phyloP scores from a whole-genome alignment of 2,888 invertebrate genomes.

The Pecten maximus region DNA sequence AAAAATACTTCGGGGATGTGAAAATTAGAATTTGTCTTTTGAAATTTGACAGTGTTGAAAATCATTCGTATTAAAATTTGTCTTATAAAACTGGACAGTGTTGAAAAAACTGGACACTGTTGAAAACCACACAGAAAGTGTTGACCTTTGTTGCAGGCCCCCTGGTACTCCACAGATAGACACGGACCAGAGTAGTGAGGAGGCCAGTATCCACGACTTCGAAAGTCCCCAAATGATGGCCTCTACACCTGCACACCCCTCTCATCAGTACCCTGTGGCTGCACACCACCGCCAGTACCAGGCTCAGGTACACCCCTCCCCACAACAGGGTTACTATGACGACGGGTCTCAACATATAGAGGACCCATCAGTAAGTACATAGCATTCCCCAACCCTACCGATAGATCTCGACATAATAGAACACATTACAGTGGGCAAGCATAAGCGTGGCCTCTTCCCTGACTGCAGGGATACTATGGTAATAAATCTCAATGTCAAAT shows the following conservation, averaged over 20 bases:
- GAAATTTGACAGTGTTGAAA: not conserved
- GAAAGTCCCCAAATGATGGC: constrained; percentile 67
- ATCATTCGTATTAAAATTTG: not conserved
- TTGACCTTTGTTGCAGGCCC: not conserved
- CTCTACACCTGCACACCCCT: constrained; percentile 49
- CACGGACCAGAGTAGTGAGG: constrained; percentile 62
- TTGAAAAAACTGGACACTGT: no score
- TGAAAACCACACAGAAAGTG: not conserved
- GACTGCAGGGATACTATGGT: no score
- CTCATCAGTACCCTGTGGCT: constrained; percentile 42
- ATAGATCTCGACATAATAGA: no score
- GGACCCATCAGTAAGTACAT: constrained; percentile 71
- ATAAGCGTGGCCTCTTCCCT: no score
- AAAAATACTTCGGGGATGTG: no score
- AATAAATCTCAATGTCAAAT: no score
- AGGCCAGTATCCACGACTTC: constrained; percentile 72
- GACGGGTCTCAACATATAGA: constrained; percentile 74
- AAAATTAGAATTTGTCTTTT: no score
- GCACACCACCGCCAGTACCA: constrained; percentile 58
- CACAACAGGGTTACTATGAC: constrained; percentile 68
- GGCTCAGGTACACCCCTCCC: constrained; percentile 48
- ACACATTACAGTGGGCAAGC: no score
- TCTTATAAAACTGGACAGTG: not conserved
- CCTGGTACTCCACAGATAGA: constrained; percentile 60
- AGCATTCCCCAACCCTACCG: not conserved